Evolutionary conservation across 2,888 invertebrate species (phyloP), one percentile per base, ranked within the genome.

Genomic region (Phoenoteleia sp.): DNA sequence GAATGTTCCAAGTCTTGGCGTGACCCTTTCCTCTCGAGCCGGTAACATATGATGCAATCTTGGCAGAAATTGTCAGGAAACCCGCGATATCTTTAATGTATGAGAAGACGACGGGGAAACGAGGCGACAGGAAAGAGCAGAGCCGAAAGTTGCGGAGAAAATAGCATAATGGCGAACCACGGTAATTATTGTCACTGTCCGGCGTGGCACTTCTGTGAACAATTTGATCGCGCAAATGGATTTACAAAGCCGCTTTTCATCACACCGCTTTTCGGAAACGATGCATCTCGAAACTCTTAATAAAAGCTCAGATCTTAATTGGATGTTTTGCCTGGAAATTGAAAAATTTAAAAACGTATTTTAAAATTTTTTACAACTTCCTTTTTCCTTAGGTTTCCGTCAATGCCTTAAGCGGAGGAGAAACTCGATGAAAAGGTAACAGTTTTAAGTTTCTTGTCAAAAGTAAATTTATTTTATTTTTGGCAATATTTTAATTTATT

Each of bases 21-120:
- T 60, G 39, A 19, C 62, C 75, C 42, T 62, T 33, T 23, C 69
- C 11, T 54, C 47, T 54, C 69, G 56, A 82, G 81, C 83, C 58
- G 86, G 89, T 89, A 91, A 91, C 91, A 90, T 90, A 90, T 92
- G 92, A 91, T 91, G 92, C 91, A 91, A 92, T 91, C 90, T 91
- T 91, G 89, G 89, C 89, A 89, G 89, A 90, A 91, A 92, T 91
- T 90, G 91, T 92, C 91, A 88, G 84, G 89, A 80, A 89, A 83
- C 86, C 84, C 81, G 76, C 85, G 88, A 87, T 88, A 91, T 91
- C 91, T 91, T 91, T 91, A 91, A 91, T 91, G 91, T 91, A 91
- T 91, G 91, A 91, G 90, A 84, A 86, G 29, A 29, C 42, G 47
- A 29, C 52, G 9, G 39, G 42, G 11, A 33, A 56, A 66, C 27